phyloP scores from a whole-genome alignment of 2,113 vertebrate genomes.

The Carlito syrichta region DNA sequence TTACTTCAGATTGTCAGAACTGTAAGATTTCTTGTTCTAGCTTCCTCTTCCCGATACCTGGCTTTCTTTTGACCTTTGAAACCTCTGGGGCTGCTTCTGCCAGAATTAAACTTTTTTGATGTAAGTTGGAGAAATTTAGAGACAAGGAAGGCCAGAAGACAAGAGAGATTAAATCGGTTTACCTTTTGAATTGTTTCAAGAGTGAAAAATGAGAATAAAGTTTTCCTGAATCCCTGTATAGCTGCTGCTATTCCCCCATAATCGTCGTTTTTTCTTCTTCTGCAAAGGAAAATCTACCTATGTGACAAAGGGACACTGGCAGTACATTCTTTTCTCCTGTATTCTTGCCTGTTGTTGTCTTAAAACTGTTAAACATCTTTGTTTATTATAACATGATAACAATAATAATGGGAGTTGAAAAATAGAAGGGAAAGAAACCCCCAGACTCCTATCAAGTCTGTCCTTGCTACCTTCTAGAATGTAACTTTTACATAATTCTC shows the following conservation, averaged over 20 bases:
- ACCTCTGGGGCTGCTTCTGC: background rate
- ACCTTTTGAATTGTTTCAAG: slow-evolving; percentile 6
- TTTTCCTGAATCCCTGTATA: background rate
- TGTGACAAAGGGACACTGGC: background rate
- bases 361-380: background rate
- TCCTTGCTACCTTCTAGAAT: background rate
- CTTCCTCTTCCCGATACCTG: background rate
- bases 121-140: background rate
- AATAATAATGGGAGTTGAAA: background rate
- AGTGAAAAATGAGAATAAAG: background rate
- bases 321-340: background rate
- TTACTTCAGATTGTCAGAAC: background rate
- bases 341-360: background rate
- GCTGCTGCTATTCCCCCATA: background rate
- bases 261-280: background rate
- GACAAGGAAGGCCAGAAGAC: background rate
- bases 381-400: background rate
- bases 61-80: background rate
- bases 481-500: background rate
- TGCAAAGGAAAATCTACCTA: background rate
- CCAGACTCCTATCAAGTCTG: background rate
- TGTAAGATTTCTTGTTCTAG: background rate
- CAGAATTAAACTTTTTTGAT: background rate
- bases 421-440: background rate
- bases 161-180: background rate